A percentile compares a stretch with the other conserved stretches of the same genome.
These are phyloP conservation scores for Erpobdella octoculata DNA, from an alignment of 2,888 invertebrate species.

Conservation along the genomic window DNA sequence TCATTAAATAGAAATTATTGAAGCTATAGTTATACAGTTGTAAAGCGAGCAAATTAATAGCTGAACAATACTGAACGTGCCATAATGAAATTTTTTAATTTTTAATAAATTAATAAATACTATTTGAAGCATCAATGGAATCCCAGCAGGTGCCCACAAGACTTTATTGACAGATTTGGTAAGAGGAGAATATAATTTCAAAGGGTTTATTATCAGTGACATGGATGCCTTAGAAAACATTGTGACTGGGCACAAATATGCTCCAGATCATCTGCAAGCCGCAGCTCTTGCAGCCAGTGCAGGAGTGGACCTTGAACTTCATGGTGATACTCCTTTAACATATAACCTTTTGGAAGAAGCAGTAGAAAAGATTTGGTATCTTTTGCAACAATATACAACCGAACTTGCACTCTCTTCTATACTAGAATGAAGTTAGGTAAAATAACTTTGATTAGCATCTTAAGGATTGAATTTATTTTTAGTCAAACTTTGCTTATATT, in stretches of 20 bases:
- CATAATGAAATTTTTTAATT: neutral
- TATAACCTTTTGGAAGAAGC: conserved; percentile 25
- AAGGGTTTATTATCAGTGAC: conserved; percentile 47
- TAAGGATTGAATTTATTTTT: too few relatives aligned
- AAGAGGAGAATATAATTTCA: conserved; percentile 45
- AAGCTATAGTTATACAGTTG: too few relatives aligned
- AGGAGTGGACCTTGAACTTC: conserved; percentile 37
- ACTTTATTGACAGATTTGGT: conserved; percentile 44
- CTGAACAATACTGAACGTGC: neutral
- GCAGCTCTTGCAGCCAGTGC: conserved; percentile 35
- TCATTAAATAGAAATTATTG: neutral
- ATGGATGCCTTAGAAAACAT: conserved; percentile 45
- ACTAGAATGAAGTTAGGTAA: conserved; percentile 39
- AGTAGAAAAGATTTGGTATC: conserved; percentile 19
- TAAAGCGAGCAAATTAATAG: neutral
- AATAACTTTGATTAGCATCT: too few relatives aligned
- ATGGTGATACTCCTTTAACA: neutral
- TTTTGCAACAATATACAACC: neutral
- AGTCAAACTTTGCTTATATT: too few relatives aligned
- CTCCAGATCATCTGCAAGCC: conserved; percentile 31
- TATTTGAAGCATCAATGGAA: conserved; percentile 45
- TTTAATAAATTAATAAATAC: neutral
- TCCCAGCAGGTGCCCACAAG: conserved; percentile 47
- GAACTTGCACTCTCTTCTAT: conserved; percentile 36
- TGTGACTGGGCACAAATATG: conserved; percentile 41